These are phyloP conservation scores for Umimayanthus kanabou DNA, from an alignment of 92 coral and sea anemone genomes.

Conservation along the genomic window DNA sequence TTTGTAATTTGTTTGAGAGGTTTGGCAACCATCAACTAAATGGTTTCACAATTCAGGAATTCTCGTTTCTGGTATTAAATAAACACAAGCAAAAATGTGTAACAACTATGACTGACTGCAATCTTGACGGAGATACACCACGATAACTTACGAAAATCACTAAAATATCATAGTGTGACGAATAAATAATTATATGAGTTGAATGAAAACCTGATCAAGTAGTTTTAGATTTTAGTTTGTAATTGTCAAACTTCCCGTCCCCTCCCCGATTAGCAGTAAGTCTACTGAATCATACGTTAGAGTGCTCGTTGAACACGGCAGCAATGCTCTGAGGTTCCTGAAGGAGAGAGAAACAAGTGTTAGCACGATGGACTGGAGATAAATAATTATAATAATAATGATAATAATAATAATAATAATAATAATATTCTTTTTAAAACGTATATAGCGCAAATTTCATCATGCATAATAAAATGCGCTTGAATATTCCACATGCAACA, in stretches of 20 bases:
- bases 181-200: background rate
- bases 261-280: background rate
- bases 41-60: background rate
- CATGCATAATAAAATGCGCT: no score
- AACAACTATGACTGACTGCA: background rate
- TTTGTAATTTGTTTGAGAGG: background rate
- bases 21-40: background rate
- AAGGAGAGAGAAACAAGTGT: background rate
- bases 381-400: background rate
- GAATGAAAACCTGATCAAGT: background rate
- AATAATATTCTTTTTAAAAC: no score
- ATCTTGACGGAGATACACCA: background rate
- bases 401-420: no score
- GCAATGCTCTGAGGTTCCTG: conserved; percentile 45
- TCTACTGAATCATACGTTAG: conserved; percentile 41
- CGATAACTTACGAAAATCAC: background rate
- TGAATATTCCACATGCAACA: no score
- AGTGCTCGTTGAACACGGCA: conserved; percentile 63
- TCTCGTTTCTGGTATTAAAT: background rate
- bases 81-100: background rate
- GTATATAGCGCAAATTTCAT: no score
- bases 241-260: background rate
- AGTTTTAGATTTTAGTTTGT: background rate
- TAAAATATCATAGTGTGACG: background rate
- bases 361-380: background rate